Evolutionary conservation across 2,797 vertebrate species (phyloP).

Genomic region (Novumbra hubbsi): DNA sequence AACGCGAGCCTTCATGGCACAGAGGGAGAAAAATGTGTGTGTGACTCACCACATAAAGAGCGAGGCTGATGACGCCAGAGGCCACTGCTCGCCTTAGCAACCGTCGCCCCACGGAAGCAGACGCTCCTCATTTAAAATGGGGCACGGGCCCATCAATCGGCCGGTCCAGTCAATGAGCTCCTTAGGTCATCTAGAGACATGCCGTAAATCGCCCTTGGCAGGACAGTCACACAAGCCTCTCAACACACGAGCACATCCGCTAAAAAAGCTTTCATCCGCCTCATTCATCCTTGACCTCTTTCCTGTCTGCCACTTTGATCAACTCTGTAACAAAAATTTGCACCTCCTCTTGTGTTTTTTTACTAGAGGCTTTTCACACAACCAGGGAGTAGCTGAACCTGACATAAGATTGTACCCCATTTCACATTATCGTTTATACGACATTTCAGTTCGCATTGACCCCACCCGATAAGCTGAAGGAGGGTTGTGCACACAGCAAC

Average conservation of each 20-base stretch:
- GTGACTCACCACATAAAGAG: constrained; percentile 37
- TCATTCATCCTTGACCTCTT: background rate
- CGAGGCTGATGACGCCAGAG: constrained; percentile 38
- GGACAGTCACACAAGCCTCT: background rate
- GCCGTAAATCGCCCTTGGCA: background rate
- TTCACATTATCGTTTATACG: no score
- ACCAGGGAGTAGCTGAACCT: no score
- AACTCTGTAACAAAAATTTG: no score
- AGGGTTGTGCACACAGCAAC: no score
- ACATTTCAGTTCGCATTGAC: no score
- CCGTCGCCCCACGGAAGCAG: background rate
- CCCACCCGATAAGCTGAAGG: no score
- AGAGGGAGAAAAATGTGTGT: background rate
- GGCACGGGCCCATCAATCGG: background rate
- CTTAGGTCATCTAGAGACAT: background rate
- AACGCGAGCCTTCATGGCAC: constrained; percentile 24
- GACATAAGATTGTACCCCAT: no score
- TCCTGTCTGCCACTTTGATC: no score
- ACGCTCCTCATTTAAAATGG: background rate
- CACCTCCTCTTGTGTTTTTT: no score
- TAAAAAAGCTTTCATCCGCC: background rate
- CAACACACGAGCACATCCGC: background rate
- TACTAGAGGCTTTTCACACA: no score
- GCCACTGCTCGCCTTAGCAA: constrained; percentile 3
- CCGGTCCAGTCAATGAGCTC: background rate